phyloP scores from a whole-genome alignment of 2,797 vertebrate genomes.

The Gambelia wislizenii region DNA sequence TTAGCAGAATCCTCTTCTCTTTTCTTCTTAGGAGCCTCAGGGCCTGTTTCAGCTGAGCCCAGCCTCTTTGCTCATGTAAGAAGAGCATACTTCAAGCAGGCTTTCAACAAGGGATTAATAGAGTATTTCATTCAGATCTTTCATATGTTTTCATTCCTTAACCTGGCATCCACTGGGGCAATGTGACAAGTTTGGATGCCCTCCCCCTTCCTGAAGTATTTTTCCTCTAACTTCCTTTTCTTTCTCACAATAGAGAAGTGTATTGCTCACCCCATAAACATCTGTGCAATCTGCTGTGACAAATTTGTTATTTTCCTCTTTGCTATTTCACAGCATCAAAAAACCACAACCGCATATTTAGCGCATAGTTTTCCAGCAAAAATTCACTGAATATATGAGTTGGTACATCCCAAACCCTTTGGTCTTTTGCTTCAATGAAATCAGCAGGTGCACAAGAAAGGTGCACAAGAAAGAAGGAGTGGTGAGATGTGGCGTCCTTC shows the following conservation, averaged over 20 bases:
- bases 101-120: constrained; percentile 73
- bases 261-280: constrained; percentile 47
- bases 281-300: constrained; percentile 41
- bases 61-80: constrained; percentile 72
- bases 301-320: constrained; percentile 53
- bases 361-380: constrained; percentile 30
- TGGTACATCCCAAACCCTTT: constrained; percentile 13
- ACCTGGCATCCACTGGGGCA: constrained; percentile 64
- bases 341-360: constrained; percentile 1
- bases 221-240: constrained; percentile 12
- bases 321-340: constrained; percentile 33
- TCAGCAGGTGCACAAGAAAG: constrained; percentile 5
- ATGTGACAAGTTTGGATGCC: constrained; percentile 56
- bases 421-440: constrained; percentile 35
- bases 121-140: constrained; percentile 77
- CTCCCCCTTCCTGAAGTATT: constrained; percentile 26
- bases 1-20: constrained; percentile 62
- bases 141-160: constrained; percentile 66
- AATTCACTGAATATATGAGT: constrained; percentile 25
- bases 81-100: constrained; percentile 73
- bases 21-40: constrained; percentile 70
- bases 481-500: background rate
- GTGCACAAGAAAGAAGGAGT: background rate
- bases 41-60: constrained; percentile 68
- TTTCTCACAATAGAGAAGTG: constrained; percentile 32